Base-by-base conservation (phyloP, 1,140 invertebrate species). In the Drosophila littoralis region DNA sequence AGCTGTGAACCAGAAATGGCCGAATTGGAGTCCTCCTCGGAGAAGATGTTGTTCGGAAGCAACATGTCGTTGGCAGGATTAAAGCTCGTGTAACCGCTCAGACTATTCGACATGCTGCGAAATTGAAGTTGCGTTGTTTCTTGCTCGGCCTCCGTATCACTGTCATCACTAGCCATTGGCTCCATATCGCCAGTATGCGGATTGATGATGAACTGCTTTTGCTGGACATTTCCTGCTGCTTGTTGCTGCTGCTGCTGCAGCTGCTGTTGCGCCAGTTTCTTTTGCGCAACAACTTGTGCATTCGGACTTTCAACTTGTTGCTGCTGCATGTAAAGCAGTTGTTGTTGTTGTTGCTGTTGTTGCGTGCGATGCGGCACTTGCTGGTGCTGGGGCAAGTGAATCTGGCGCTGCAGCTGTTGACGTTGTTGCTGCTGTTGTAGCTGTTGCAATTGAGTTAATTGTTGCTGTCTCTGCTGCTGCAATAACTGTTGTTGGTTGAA, bases 141-240 rank as follows among this genome's bases (percentile, higher is more conserved):
- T 52, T 92, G 89, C 10, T 92, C 91, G 2, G 85, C 82, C 57
- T 92, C 91, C 0, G 90, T 92, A 40, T 94, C 93, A 80, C 93
- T 94, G 48, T 94, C 93, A 72, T 96, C 95, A 75, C 94, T 96
- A 5, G 95, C 94, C 94, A 96, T 95, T 1, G 96, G 96, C 91
- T 98, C 97, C 78, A 98, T 92, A 75, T 96, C 95, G 10, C 97
- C 97, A 6, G 97, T 97, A 71, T 97, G 93, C 5, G 97, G 97
- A 93, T 98, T 98, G 36, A 98, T 97, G 2, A 98, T 94, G 93
- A 96, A 96, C 83, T 96, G 95, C 50, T 95, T 93, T 60, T 94
- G 94, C 78, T 94, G 94, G 38, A 65, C 81, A 64, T 65, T 70
- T 52, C 32, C 84, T 54, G 60, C 55, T 85, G 80, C 40, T 70